Base-by-base conservation (phyloP, 2,888 invertebrate species). In the Pterostichus madidus region DNA sequence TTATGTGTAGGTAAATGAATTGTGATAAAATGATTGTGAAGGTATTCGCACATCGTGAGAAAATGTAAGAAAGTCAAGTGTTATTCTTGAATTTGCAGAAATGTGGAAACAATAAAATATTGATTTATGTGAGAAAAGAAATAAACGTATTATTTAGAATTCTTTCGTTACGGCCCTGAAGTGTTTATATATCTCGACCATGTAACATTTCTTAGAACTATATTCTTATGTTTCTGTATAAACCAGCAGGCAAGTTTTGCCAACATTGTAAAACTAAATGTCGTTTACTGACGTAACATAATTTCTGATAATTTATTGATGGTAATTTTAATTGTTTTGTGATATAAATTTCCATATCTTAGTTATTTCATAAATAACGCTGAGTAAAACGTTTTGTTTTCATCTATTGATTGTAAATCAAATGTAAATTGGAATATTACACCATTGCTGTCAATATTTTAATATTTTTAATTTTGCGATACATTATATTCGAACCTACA, bases 281-380 rank as follows among this genome's bases (percentile, higher is more conserved):
- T 53, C 53, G 35, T n/a, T 31, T 31, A 76, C 31, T 53, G 15
- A 76, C 76, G 76, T 32, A 76, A 76, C 17, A 76, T 56, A 39
- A 76, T 76, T 39, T 56, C 76, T 32, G 53, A 76, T 76, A 76
- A 76, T 76, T 76, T 76, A 76, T 76, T 39, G 76, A 13, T 53
- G 56, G 53, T 39, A 76, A 76, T 35, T 76, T 56, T 76, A 76
- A 76, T 76, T 76, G 76, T 76, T 76, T 13, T 53, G 15, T 32
- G 56, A 44, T 76, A 52, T 49, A 76, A 76, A 76, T 76, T 53
- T 56, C 53, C 76, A 76, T 76, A 76, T 53, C 53, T 76, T 35
- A 35, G 44, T 56, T 76, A 76, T 76, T 76, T 76, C 53, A 68
- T 68, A 68, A 15, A 44, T 68, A 68, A 56, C 3, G 56, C 17